Percentiles rank a stretch among this genome's conserved stretches.
Evolutionary conservation across 53 echinoderm and acorn worm genomes (phyloP).

Genomic region (Echinometra lucunter): DNA sequence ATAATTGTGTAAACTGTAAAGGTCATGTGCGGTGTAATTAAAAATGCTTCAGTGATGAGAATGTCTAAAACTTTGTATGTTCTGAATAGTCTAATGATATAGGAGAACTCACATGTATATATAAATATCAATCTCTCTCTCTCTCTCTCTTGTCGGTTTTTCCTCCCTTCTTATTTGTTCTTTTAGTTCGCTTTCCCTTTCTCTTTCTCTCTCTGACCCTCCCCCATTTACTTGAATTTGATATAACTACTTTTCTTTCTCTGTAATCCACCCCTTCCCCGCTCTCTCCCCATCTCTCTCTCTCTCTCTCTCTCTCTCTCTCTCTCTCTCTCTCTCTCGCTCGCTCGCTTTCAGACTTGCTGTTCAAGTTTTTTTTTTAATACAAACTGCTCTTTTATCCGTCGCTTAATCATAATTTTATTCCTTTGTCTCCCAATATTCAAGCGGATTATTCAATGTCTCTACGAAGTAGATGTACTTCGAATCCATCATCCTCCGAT

Average conservation of each 20-base stretch:
- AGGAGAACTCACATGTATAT: too few relatives aligned
- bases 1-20: not conserved
- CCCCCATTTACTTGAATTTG: not conserved
- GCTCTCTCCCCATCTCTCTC: not conserved
- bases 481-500: not conserved
- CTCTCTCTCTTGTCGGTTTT: too few relatives aligned
- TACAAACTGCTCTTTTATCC: too few relatives aligned
- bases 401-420: not conserved
- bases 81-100: too few relatives aligned
- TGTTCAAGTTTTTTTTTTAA: not conserved
- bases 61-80: too few relatives aligned
- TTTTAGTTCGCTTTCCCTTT: not conserved
- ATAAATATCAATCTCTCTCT: not conserved
- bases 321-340: not conserved
- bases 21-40: not conserved
- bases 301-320: not conserved
- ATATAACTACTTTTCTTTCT: not conserved
- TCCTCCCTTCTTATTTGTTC: too few relatives aligned
- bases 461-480: not conserved
- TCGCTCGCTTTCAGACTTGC: not conserved
- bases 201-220: not conserved
- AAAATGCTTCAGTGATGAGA: not conserved
- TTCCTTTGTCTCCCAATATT: not conserved
- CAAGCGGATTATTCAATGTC: not conserved
- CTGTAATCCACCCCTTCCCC: not conserved